Evolutionary conservation across 2,797 vertebrate genomes (phyloP), one percentile per base, ranked within the genome.

Genomic region (Pteropus rufus): DNA sequence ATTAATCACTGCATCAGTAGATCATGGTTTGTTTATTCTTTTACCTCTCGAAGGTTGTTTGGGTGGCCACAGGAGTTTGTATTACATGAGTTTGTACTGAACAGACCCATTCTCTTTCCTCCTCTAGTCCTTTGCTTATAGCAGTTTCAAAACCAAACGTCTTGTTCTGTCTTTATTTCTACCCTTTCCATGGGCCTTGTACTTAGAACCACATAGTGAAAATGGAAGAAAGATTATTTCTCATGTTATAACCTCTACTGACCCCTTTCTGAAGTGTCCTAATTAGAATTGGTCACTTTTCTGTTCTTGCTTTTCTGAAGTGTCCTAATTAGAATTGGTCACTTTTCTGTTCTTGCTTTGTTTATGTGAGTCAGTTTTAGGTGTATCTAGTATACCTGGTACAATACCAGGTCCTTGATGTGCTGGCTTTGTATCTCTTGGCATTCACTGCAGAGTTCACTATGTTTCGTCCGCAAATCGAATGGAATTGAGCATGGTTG

Each of bases 361-460:
- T 36, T 36, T 82, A 34, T 14, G 67, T 4, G 34, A 24, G 34
- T 70, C 54, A 54, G 19, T 58, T 58, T 21, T 34, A 56, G 26
- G 64, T 0, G 0, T 31, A 19, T 4, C 41, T 67, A 1, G 46
- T 12, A 16, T 12, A 64, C 8, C 0, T 3, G n/a, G 34, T 18
- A 5, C 5, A 19, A 5, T 62, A 11, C 4, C 10, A 2, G 19
- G 21, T 44, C 41, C 58, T 21, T 44, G 29, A 19, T 5, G 23
- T 24, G 1, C 29, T 29, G 1, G 24, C 21, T 62, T 83, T 41
- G n/a, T 14, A 0, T 10, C 69, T 24, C 15, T 10, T 10, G 62
- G 4, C 10, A 10, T 36, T 39, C 1, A 56, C 31, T 44, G n/a
- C 1, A 62, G 1, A 49, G 39, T n/a, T 87, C 34, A 23, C 39